Base-by-base conservation (phyloP, 92 coral and sea anemone species). In the Bergia puertoricense region DNA sequence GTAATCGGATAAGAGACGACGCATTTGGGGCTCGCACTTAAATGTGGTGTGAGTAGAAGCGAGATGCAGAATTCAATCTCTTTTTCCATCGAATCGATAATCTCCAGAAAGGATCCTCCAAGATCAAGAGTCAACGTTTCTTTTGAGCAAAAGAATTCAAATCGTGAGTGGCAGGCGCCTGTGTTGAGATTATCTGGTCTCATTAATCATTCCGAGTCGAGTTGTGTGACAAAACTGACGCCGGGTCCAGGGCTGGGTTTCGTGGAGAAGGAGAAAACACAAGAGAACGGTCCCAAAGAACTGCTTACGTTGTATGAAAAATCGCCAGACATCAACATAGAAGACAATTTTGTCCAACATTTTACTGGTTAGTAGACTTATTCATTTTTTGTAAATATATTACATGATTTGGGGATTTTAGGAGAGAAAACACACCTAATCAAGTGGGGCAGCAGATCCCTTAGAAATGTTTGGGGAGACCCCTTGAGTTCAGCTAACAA, bases 1-100 rank as follows among this genome's bases (percentile, higher is more conserved):
- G 96, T 97, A 97, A 97, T 97, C 99, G 96, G 99, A 97, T 97
- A 95, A 97, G 91, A 81, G 82, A 89, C 93, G 92, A 77, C 85
- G 89, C 88, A 84, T 71, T 6, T 30, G n/a, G 22, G 86, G 56
- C 20, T 41, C 16, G 8, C 74, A 20, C 76, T 4, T 66, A 82
- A 84, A 46, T 84, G 77, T 84, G 62, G 77, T 84, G 45, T 48
- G 36, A 46, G 65, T 7, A 7, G 39, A 36, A 46, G 16, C 79
- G 79, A 84, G 57, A 95, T 94, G 97, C 96, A 97, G 88, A 94
- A 91, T 81, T 89, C 96, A 56, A 91, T 95, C 86, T 96, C 99
- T 67, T 95, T 95, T 67, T 97, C 98, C 36, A 97, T 97, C 39
- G 99, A 95, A 79, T 96, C 98, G 48, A 97, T 97, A 43, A 96